These are phyloP conservation scores for Oikopleura vanhoeffeni DNA, from an alignment of 23 tunicate genomes.

Conservation along the genomic window DNA sequence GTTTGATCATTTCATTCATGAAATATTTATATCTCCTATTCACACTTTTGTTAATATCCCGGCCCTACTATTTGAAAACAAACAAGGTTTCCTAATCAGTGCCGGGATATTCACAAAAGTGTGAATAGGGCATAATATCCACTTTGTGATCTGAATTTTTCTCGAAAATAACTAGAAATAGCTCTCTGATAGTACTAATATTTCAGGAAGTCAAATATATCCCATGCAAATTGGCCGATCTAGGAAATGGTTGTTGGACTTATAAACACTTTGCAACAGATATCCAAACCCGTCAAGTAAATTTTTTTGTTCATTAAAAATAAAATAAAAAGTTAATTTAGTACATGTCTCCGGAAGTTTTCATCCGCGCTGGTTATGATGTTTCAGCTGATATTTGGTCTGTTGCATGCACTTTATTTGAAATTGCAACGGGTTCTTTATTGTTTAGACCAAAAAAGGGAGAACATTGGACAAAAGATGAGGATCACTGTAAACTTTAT, in stretches of 20 bases:
- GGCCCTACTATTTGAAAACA: no score
- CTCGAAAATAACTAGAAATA: no score
- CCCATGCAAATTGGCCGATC: background rate
- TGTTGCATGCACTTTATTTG: background rate
- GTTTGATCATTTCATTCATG: no score
- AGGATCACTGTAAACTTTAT: background rate
- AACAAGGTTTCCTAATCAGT: no score
- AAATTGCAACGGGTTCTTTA: background rate
- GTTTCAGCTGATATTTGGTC: background rate
- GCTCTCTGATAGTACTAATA: no score
- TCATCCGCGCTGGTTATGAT: background rate
- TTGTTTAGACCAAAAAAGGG: background rate
- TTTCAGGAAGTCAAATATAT: no score
- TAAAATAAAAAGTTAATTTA: background rate
- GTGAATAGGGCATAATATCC: no score
- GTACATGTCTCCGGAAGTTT: constrained; percentile 13
- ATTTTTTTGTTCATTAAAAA: background rate
- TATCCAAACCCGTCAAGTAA: constrained; percentile 11
- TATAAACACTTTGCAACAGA: constrained; percentile 7
- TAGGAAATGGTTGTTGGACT: constrained; percentile 9
- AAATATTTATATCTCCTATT: no score
- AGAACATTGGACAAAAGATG: constrained; percentile 2
- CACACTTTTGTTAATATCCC: no score
- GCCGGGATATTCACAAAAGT: no score
- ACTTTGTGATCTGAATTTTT: no score